Base-by-base conservation (phyloP, 2,797 vertebrate species). In the Sebastes kiyomatsui region DNA sequence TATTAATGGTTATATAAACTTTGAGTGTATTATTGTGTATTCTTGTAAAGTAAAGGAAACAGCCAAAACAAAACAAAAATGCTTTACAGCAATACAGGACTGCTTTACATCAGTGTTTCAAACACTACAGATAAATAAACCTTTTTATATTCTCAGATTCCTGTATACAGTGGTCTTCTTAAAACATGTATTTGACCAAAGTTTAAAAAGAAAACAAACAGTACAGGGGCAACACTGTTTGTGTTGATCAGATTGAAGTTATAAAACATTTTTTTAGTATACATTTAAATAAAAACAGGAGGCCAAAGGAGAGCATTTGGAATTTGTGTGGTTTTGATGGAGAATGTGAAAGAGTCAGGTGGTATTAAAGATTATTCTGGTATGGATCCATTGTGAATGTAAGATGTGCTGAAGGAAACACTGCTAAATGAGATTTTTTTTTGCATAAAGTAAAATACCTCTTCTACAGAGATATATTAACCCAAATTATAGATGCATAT, bases 331-430 rank as follows among this genome's bases (percentile, higher is more conserved):
- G n/a, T 61, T 55, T 75, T 76, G 27, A 75, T 54, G 67, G 49
- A 73, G 67, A 85, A 77, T 67, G 81, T 88, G 67, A 84, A 58
- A 35, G 67, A 38, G 33, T 79, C 22, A 25, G 49, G 7, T 67
- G n/a, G 13, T 27, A 22, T 69, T 38, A 81, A 78, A 68, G 52
- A 32, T 6, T 81, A 58, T 70, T 84, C 80, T 90, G 61, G 80
- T 58, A 77, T 68, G 9, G 54, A 71, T 67, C 71, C 20, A 52
- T 68, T 84, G 72, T 85, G 88, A 94, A 92, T 92, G 89, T 91
- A 92, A 76, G 72, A 78, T 67, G 55, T 46, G 46, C n/a, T 64
- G 76, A 88, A 75, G 68, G 55, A 86, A 76, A 83, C 4, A 64
- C 27, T 69, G 55, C 68, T 78, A 52, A 86, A 66, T 72, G 25